A percentile compares a stretch with the other conserved stretches of the same genome.
Evolutionary conservation across 2,888 invertebrate genomes (phyloP).

Genomic region (Aphidoletes aphidimyza): DNA sequence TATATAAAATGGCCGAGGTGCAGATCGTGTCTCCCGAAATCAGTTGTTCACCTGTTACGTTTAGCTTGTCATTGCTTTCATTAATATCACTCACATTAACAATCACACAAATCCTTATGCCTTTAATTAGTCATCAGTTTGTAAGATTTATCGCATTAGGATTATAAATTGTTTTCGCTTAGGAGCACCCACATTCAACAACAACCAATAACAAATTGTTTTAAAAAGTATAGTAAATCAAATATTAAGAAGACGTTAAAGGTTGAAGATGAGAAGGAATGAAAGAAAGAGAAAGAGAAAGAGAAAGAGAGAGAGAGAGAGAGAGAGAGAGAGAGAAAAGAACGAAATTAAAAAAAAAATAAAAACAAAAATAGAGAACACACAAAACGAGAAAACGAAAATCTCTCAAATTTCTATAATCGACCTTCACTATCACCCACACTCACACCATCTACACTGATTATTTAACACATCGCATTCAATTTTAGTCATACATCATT

Average conservation of each 20-base stretch:
- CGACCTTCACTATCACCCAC: too few relatives aligned
- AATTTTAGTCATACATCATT: slow-evolving; percentile 26
- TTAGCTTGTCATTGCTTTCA: slow-evolving; percentile 50
- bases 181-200: background rate
- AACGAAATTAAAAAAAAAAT: too few relatives aligned
- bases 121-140: slow-evolving; percentile 20
- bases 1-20: slow-evolving; percentile 92
- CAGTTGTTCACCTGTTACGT: slow-evolving; percentile 55
- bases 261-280: background rate
- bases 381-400: too few relatives aligned
- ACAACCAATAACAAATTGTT: background rate
- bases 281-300: background rate
- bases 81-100: slow-evolving; percentile 34
- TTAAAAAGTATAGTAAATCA: background rate
- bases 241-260: background rate
- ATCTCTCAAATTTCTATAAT: background rate
- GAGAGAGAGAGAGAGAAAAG: too few relatives aligned
- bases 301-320: too few relatives aligned
- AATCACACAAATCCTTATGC: slow-evolving; percentile 32
- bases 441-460: background rate
- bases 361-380: too few relatives aligned
- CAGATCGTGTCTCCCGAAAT: slow-evolving; percentile 80
- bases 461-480: background rate
- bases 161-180: slow-evolving; percentile 41
- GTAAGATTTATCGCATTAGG: background rate